A percentile compares a stretch with the other conserved stretches of the same genome.
phyloP scores from a whole-genome alignment of 2,113 vertebrate species.

The Electrona antarctica region DNA sequence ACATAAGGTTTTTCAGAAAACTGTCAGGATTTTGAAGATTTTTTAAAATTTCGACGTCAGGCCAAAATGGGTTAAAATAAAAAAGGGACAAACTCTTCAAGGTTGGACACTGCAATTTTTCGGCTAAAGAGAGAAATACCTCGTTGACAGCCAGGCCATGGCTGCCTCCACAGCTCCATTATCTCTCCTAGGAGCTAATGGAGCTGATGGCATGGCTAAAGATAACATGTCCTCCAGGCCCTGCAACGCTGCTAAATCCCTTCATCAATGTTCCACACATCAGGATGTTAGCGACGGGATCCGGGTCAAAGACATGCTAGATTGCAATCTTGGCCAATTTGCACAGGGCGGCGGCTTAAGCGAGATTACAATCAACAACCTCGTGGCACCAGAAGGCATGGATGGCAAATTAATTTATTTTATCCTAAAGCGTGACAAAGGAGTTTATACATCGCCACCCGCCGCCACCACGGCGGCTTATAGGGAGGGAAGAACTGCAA shows the following conservation, averaged over 20 bases:
- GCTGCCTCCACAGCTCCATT: conserved; percentile 30
- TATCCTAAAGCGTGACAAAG: conserved; percentile 57
- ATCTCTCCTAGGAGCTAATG: conserved; percentile 39
- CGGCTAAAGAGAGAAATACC: too few relatives aligned
- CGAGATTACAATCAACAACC: conserved; percentile 73
- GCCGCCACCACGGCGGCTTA: conserved; percentile 10
- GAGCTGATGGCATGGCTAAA: conserved; percentile 51
- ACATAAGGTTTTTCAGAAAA: too few relatives aligned
- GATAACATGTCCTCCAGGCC: conserved; percentile 71
- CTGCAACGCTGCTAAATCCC: conserved; percentile 54
- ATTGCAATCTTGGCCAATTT: conserved; percentile 78
- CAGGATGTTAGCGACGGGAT: conserved; percentile 59
- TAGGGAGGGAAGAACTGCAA: not conserved
- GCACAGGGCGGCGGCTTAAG: conserved; percentile 67
- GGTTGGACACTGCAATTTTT: too few relatives aligned
- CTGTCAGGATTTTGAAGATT: too few relatives aligned
- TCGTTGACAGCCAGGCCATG: too few relatives aligned
- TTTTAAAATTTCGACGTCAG: too few relatives aligned
- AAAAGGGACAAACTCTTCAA: too few relatives aligned
- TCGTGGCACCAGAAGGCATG: conserved; percentile 61
- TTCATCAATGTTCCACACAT: conserved; percentile 68
- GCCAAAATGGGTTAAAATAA: too few relatives aligned
- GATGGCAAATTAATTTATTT: conserved; percentile 75
- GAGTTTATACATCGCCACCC: conserved; percentile 62
- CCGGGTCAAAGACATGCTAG: conserved; percentile 75